phyloP scores from a whole-genome alignment of 2,888 invertebrate species.

The Buathra laborator region DNA sequence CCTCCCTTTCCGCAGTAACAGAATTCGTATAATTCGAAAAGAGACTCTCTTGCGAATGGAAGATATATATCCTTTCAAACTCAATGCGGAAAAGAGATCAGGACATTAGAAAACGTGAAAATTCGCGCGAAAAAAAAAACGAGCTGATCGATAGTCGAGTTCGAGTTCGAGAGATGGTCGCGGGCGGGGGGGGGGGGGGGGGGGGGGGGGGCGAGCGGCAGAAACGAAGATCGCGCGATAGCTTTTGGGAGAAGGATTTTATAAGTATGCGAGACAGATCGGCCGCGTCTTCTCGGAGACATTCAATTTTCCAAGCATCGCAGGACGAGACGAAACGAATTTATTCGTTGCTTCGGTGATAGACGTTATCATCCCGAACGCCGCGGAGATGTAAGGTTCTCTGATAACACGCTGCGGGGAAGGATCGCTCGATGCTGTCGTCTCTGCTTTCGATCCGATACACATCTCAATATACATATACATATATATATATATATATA shows the following conservation, averaged over 20 bases:
- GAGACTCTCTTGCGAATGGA: background rate
- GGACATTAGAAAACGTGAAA: slow-evolving; percentile 24
- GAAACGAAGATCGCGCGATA: slow-evolving; percentile 30
- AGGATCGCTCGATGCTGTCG: background rate
- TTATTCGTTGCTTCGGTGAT: slow-evolving; percentile 42
- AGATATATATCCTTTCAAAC: slow-evolving; percentile 11
- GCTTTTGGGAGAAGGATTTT: background rate
- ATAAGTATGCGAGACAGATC: slow-evolving; percentile 42
- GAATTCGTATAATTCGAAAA: background rate
- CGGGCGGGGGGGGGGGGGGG: background rate
- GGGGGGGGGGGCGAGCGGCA: background rate
- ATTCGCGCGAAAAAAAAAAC: slow-evolving; percentile 18
- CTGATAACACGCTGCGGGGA: background rate
- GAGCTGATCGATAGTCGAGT: slow-evolving; percentile 20
- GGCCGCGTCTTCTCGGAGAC: slow-evolving; percentile 50
- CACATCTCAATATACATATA: background rate
- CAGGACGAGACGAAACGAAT: slow-evolving; percentile 40
- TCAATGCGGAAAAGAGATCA: background rate
- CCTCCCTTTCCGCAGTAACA: too few species aligned
- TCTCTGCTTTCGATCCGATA: background rate
- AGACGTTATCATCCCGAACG: slow-evolving; percentile 23
- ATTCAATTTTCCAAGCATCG: slow-evolving; percentile 55
- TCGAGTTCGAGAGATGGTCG: background rate
- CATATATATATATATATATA: too few species aligned
- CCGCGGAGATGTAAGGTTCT: background rate